Percentiles rank a stretch among this genome's conserved stretches.
phyloP scores from a whole-genome alignment of 53 echinoderm and acorn worm species.

The Holothuria leucospilota region DNA sequence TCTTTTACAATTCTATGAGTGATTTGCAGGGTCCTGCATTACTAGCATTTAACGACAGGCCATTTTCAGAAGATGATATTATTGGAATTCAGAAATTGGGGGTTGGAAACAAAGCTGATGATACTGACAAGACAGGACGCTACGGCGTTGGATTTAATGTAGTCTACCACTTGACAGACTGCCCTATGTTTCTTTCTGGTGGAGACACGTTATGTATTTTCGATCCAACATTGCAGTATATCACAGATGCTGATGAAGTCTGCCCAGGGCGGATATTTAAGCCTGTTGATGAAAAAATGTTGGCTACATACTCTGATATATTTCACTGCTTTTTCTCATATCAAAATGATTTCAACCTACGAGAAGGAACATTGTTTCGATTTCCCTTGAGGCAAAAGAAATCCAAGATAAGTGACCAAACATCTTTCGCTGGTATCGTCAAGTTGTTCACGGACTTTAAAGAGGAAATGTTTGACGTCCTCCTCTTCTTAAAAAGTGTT shows the following conservation, averaged over 20 bases:
- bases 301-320: not conserved
- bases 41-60: constrained; percentile 81
- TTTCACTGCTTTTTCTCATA: constrained; percentile 11
- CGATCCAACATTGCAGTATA: constrained; percentile 74
- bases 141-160: constrained; percentile 95
- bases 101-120: constrained; percentile 75
- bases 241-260: constrained; percentile 45
- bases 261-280: constrained; percentile 63
- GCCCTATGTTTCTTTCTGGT: constrained; percentile 81
- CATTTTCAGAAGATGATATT: constrained; percentile 87
- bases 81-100: constrained; percentile 88
- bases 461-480: constrained; percentile 23
- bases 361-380: not conserved
- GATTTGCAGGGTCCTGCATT: constrained; percentile 70
- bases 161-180: constrained; percentile 93
- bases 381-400: constrained; percentile 1
- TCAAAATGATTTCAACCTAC: not conserved
- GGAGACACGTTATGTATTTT: constrained; percentile 76
- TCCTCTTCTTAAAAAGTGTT: constrained; percentile 22
- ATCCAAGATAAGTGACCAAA: not conserved
- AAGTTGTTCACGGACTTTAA: constrained; percentile 1
- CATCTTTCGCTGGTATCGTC: not conserved
- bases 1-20: constrained; percentile 57
- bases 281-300: not conserved
- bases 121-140: constrained; percentile 75